Conservation (phyloP, 1,140 invertebrate species). For the Ips typographus region DNA sequence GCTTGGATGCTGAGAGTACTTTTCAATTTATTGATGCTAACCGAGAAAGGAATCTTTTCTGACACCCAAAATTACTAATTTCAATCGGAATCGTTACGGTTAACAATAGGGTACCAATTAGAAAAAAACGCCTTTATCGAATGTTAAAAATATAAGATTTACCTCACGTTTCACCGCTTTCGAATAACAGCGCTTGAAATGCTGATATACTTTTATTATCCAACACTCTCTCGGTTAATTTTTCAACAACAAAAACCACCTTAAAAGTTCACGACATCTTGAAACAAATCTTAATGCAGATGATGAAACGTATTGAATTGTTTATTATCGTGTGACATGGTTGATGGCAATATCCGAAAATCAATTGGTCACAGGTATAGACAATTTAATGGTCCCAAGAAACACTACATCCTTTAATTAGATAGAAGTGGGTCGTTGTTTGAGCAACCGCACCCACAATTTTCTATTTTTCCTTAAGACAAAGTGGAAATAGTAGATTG, state of each 20-base stretch:
- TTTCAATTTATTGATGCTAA: slow-evolving; percentile 9
- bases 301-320: not conserved
- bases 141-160: too few species aligned
- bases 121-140: not conserved
- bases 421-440: too few species aligned
- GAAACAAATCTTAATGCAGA: not conserved
- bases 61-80: not conserved
- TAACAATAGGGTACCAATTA: not conserved
- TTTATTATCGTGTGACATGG: not conserved
- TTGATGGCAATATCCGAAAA: not conserved
- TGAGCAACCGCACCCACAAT: too few species aligned
- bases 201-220: not conserved
- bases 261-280: not conserved
- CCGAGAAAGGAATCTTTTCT: not conserved
- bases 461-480: too few species aligned
- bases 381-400: too few species aligned
- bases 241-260: not conserved
- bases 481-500: not conserved
- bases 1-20: not conserved
- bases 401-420: too few species aligned
- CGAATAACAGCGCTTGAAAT: too few species aligned
- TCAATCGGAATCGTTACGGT: not conserved
- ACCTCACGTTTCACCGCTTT: too few species aligned
- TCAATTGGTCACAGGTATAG: not conserved
- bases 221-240: not conserved